Conservation (phyloP, 1,140 invertebrate species). For the Orchesella cincta region DNA sequence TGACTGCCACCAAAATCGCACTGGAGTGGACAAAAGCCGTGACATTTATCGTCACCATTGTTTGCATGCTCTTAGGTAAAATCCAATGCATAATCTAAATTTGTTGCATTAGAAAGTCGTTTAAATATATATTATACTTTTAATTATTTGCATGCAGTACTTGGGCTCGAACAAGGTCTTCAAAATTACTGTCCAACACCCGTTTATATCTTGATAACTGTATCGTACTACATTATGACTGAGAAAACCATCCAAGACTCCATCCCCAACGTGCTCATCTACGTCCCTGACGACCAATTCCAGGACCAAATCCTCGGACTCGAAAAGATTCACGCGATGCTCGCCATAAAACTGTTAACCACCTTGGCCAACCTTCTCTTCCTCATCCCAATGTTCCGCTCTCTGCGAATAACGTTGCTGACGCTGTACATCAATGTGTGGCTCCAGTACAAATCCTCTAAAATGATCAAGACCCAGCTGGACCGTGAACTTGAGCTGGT, state of each 20-base stretch:
- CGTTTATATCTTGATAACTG: constrained; percentile 66
- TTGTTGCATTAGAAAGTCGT: neutral
- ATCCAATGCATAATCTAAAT: neutral
- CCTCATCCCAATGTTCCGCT: constrained; percentile 4
- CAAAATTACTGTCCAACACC: constrained; percentile 71
- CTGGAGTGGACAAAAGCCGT: constrained; percentile 80
- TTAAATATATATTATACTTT: neutral
- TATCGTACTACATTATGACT: constrained; percentile 70
- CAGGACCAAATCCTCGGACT: constrained; percentile 48
- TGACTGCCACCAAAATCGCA: constrained; percentile 77
- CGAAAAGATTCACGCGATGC: constrained; percentile 48
- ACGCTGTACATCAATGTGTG: constrained; percentile 69
- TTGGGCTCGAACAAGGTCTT: constrained; percentile 72
- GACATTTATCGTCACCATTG: constrained; percentile 76
- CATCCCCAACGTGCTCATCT: constrained; percentile 36
- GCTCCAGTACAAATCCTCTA: constrained; percentile 66
- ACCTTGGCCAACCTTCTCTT: constrained; percentile 39
- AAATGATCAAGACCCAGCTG: constrained; percentile 61
- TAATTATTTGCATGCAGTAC: constrained; percentile 57
- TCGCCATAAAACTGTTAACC: constrained; percentile 44
- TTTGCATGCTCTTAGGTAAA: constrained; percentile 66
- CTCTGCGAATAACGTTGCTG: constrained; percentile 59
- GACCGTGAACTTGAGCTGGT: constrained; percentile 64
- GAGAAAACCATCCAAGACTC: constrained; percentile 62
- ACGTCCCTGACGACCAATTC: constrained; percentile 38